Base-by-base conservation (phyloP, 2,888 invertebrate genomes). In the Elegia similella region DNA sequence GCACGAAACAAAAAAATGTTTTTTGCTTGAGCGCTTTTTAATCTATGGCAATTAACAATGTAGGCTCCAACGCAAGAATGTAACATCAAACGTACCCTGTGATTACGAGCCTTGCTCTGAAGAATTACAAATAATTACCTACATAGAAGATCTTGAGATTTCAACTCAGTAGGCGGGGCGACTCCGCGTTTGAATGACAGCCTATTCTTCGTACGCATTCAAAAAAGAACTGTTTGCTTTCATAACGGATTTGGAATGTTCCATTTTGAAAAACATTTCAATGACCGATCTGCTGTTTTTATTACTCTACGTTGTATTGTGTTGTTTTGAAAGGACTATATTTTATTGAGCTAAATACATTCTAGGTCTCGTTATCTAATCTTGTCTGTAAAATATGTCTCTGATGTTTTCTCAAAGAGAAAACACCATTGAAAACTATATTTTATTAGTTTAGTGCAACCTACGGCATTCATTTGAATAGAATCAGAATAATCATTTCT, bases 121-220 rank as follows among this genome's bases (percentile, higher is more conserved):
- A 73, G 78, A 79, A 76, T 77, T 75, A 75, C 75, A 69, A 78
- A 75, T 80, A 82, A 83, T 83, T 80, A 81, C 76, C 65, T 67
- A 59, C 63, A 50, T 34, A 50, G 67, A 64, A 71, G 71, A 75
- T 68, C 69, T 71, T 70, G 74, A 72, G 74, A 68, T 69, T 73
- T 60, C 68, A 62, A 56, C 48, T 23, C 44, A n/a, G 67, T 70
- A 74, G 86, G 84, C 82, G 85, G 79, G 80, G 67, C 75, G 62
- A 63, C 63, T 76, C 78, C 73, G 72, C 72, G 69, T 83, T 82
- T 85, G 82, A 86, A 75, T 80, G 85, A 82, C 84, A 80, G 81
- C 66, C 63, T 60, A 63, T 69, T 72, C 72, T 72, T 78, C 76
- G 76, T 70, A 38, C 42, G 69, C 70, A 72, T 74, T 73, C 61